These are phyloP conservation scores for Hippoglossus hippoglossus DNA, from an alignment of 2,797 vertebrate species.

Conservation along the genomic window DNA sequence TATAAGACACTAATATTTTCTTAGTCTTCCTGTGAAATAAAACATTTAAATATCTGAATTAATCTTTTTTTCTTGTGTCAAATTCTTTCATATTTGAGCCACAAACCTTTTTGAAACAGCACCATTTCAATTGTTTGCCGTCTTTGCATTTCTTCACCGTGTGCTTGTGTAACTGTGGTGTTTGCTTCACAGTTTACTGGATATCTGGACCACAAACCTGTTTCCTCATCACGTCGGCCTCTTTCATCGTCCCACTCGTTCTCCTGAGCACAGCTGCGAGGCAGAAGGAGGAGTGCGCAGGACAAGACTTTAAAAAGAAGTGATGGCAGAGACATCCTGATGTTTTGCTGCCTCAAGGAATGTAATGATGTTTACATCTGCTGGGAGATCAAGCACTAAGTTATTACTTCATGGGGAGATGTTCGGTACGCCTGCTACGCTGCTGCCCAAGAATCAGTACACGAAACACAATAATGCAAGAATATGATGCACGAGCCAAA, in stretches of 20 bases:
- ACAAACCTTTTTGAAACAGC: neutral
- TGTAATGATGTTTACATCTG: slow-evolving; percentile 55
- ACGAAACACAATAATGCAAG: slow-evolving; percentile 11
- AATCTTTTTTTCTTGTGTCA: neutral
- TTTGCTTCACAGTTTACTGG: slow-evolving; percentile 87
- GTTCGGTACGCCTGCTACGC: neutral
- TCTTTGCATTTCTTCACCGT: neutral
- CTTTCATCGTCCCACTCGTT: slow-evolving; percentile 88
- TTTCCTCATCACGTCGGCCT: slow-evolving; percentile 85
- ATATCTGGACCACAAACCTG: slow-evolving; percentile 90
- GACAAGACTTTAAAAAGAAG: slow-evolving; percentile 1
- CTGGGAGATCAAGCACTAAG: slow-evolving; percentile 13
- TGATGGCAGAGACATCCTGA: neutral
- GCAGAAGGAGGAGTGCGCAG: slow-evolving; percentile 76
- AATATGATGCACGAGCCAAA: slow-evolving; percentile 23
- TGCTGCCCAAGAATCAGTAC: slow-evolving; percentile 23
- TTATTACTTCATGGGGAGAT: neutral
- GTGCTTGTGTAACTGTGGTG: neutral
- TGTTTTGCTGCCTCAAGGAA: slow-evolving; percentile 11
- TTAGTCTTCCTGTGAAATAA: neutral
- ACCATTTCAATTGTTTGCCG: neutral
- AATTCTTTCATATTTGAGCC: neutral
- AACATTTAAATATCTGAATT: too few relatives aligned
- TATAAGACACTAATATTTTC: neutral
- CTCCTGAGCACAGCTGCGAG: slow-evolving; percentile 80